phyloP scores from a whole-genome alignment of 1,140 invertebrate species.

The Nomia melanderi region DNA sequence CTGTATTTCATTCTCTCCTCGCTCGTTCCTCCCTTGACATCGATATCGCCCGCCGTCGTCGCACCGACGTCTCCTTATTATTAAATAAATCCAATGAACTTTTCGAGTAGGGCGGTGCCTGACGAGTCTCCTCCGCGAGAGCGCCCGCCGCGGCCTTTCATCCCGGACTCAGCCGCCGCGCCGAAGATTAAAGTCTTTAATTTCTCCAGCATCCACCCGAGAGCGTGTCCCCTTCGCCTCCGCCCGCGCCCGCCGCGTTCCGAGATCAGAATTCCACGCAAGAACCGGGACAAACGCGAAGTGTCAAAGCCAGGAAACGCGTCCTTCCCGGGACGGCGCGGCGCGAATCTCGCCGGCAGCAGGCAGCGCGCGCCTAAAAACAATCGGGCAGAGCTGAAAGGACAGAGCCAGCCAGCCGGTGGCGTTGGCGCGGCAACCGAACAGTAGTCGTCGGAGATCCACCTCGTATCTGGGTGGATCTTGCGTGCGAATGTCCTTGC shows the following conservation, averaged over 20 bases:
- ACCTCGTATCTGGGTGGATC: conserved; percentile 74
- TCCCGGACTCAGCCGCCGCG: background rate
- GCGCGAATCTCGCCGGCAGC: background rate
- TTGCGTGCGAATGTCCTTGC: conserved; percentile 71
- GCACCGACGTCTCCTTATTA: background rate
- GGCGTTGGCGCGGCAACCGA: conserved; percentile 5
- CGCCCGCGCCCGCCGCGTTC: background rate
- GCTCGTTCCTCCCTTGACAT: background rate
- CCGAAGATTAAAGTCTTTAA: conserved; percentile 4
- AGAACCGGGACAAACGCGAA: background rate
- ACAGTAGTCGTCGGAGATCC: conserved; percentile 52
- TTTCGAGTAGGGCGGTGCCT: background rate
- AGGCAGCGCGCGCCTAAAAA: background rate
- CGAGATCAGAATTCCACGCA: background rate
- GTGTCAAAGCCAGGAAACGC: background rate
- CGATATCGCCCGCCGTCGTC: too few relatives aligned
- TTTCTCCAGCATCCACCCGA: background rate
- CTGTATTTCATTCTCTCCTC: background rate
- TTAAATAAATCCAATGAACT: conserved; percentile 2
- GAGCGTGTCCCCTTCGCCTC: too few relatives aligned
- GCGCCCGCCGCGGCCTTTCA: too few relatives aligned
- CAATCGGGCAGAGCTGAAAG: background rate
- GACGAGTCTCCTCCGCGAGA: too few relatives aligned
- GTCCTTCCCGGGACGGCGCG: background rate
- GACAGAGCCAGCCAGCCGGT: background rate